Evolutionary conservation across 53 echinoderm and acorn worm species (phyloP), one percentile per base, ranked within the genome.

Genomic region (Echinometra lucunter): DNA sequence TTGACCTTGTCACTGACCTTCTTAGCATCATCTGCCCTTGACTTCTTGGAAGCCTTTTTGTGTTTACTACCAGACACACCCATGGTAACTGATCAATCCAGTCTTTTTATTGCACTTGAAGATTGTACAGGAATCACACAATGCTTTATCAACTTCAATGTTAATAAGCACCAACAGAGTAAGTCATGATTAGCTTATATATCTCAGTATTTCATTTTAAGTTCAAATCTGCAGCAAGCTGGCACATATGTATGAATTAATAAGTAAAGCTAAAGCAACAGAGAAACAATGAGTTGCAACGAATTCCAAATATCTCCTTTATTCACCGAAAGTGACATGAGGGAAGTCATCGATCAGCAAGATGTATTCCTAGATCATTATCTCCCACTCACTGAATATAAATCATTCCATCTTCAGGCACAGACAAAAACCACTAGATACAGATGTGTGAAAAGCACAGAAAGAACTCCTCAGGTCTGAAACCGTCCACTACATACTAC

Each of bases 11-110:
- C 12, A 13, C 5, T 57, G 34, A 40, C 66, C 40, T 90, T 63
- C 58, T 32, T 37, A 6, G 37, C 38, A 12, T 34, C 63, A 69
- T 37, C 15, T 40, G 58, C 6, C 9, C 23, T 89, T 23, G 89
- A 58, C 58, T 91, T 70, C 30, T 91, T 91, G 21, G 58, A 38
- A 45, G 91, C 21, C 27, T 91, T 91, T 69, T 91, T 91, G 70
- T 91, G 44, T 63, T 91, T 91, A 66, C 91, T 91, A 18, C 44
- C 45, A 40, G 60, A 60, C 3, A 27, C 37, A 44, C 91, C 91
- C 91, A 91, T 91, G 16, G 90, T 55, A 28, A 88, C 0, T 30
- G 88, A 30, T 78, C 7, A 42, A 78, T 78, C 78, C 78, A 42
- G 19, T 78, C 42, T 57, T 45, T 47, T 13, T 88, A 88, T 27